Base-by-base conservation (phyloP, 2,113 vertebrate species). In the Oryzias melastigma region DNA sequence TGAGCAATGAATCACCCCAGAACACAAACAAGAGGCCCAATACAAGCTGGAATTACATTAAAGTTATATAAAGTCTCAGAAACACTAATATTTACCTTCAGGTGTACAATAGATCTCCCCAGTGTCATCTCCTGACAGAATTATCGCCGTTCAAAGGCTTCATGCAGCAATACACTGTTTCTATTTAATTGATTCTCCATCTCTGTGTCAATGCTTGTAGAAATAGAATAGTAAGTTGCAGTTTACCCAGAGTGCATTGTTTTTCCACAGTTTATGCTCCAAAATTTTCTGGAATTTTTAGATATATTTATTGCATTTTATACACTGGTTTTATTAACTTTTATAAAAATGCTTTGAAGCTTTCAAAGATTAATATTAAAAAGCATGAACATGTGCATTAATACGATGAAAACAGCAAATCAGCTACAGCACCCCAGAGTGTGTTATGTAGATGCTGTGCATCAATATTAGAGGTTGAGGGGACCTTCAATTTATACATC, bases 71-170 rank as follows among this genome's bases (percentile, higher is more conserved):
- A 83, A 77, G 59, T 76, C 78, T 79, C 51, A 71, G 58, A 85
- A 79, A 86, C 78, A 86, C 77, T 87, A 80, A 90, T 83, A 82
- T 84, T 81, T 65, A 70, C 82, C 82, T 78, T 75, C 1, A 68
- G 81, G 65, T 85, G 68, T 68, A 65, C 49, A 77, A 58, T 62
- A 67, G 65, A 78, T 78, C 74, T 60, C 40, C 7, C 45, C 16
- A 19, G 67, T 78, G 66, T 44, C 70, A 69, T 75, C 76, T 62
- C 62, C 45, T 80, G 73, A 82, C 61, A 62, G 52, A 65, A 52
- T 65, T 50, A 67, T 81, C 68, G 68, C 60, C 71, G 47, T 72
- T 80, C 64, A 83, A 75, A 84, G 56, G 35, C 56, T 65, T 67
- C 54, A n/a, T 66, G 63, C 55, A 58, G 66, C 62, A 7, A 65